These are phyloP conservation scores for Anthopleura xanthogrammica DNA, from an alignment of 92 coral and sea anemone genomes.

Conservation along the genomic window DNA sequence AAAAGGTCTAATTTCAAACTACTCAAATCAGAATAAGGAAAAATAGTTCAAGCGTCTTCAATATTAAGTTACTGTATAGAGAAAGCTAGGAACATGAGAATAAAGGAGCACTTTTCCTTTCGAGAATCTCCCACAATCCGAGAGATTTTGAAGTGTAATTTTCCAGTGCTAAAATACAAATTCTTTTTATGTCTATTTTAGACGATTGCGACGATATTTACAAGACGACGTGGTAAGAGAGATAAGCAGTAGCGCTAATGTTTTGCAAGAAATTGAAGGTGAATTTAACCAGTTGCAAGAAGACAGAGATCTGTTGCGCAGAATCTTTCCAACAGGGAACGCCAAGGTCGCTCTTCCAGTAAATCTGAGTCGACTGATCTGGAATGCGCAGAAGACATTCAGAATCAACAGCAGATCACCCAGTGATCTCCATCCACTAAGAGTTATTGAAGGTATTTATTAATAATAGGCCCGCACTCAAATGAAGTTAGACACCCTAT, in stretches of 20 bases:
- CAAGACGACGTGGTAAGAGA: constrained; percentile 98
- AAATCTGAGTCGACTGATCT: constrained; percentile 90
- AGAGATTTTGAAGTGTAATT: no score
- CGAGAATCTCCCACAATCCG: no score
- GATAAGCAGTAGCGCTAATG: constrained; percentile 81
- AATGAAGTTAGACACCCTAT: no score
- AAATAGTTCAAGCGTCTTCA: no score
- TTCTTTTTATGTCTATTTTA: not conserved
- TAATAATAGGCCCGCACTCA: not conserved
- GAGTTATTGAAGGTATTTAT: constrained; percentile 84
- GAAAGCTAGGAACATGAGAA: no score
- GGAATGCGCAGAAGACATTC: constrained; percentile 99
- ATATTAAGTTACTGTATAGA: no score
- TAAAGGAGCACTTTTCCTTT: no score
- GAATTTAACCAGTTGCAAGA: constrained; percentile 77
- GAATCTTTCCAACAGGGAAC: constrained; percentile 91
- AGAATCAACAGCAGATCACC: constrained; percentile 84
- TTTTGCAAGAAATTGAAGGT: constrained; percentile 79
- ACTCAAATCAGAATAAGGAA: no score
- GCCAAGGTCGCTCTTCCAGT: constrained; percentile 98
- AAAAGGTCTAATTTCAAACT: no score
- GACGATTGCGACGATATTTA: constrained; percentile 80
- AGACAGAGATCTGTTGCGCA: constrained; percentile 87
- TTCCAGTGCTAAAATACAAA: not conserved
- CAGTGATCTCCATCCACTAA: constrained; percentile 86